Evolutionary conservation across 2,888 invertebrate genomes (phyloP), one percentile per base, ranked within the genome.

Genomic region (Euphydryas editha): DNA sequence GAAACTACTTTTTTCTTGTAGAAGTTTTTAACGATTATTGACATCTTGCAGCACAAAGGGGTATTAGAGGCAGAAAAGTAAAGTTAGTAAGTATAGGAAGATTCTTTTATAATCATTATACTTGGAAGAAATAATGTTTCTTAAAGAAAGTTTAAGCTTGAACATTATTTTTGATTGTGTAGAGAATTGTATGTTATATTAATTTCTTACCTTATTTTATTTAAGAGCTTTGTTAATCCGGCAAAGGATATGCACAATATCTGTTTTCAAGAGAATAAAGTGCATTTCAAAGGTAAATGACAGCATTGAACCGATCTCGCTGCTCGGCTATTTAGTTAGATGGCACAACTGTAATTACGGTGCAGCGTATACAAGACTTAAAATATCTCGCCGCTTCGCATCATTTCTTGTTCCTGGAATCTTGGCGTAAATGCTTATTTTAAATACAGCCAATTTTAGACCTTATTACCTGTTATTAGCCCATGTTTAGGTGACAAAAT

Each of bases 301-400:
- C 86, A 87, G 85, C 81, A 81, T 78, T 81, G 81, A 81, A 77
- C 75, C 74, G 79, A 82, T 81, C 78, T 76, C 75, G 79, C 79
- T 81, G 76, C 80, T 72, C 81, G 86, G 86, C 85, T 88, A 87
- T 89, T 89, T 89, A 88, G 86, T 87, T 85, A 86, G 80, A 84
- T 82, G 80, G 82, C 85, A 85, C 86, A 86, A 87, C 87, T 82
- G 87, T 92, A 92, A 92, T 90, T 90, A 91, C 85, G 85, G 83
- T 82, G 81, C 80, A 81, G 81, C 81, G 81, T 84, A 84, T 82
- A 86, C 82, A 80, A 81, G 78, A 78, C 81, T 85, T 87, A 83
- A 90, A 88, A 86, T 87, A 87, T 84, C 82, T 83, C 81, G 80
- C 76, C 84, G 81, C 81, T 85, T 83, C 83, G 83, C 83, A 82